These are phyloP conservation scores for Drosophila ironensis DNA, from an alignment of 1,140 invertebrate genomes.

Conservation along the genomic window DNA sequence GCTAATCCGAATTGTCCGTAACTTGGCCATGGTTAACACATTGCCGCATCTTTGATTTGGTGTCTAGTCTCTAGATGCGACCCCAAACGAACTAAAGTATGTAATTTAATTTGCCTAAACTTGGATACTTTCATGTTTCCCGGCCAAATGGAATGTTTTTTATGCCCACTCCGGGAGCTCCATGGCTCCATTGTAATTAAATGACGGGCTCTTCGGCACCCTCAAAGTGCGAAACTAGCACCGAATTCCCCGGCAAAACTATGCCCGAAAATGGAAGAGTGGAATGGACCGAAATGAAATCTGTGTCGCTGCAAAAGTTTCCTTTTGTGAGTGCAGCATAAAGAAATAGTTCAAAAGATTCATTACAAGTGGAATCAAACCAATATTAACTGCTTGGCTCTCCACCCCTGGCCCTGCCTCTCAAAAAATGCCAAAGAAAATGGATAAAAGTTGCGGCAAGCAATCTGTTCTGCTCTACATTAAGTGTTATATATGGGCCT, in stretches of 20 bases:
- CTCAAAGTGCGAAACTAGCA: slow-evolving; percentile 33
- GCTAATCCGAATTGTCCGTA: slow-evolving; percentile 71
- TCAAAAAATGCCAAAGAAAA: neutral
- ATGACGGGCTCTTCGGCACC: slow-evolving; percentile 49
- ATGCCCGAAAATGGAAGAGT: slow-evolving; percentile 24
- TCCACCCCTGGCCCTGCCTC: neutral
- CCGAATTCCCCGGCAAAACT: slow-evolving; percentile 24
- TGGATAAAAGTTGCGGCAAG: slow-evolving; percentile 9
- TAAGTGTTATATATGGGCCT: slow-evolving; percentile 26
- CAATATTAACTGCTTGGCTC: slow-evolving; percentile 34
- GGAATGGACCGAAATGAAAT: slow-evolving; percentile 26
- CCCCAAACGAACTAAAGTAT: slow-evolving; percentile 52
- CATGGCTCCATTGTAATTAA: slow-evolving; percentile 43
- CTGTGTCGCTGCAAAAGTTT: slow-evolving; percentile 41
- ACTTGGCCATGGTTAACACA: slow-evolving; percentile 56
- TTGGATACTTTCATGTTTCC: slow-evolving; percentile 52
- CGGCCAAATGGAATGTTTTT: slow-evolving; percentile 51
- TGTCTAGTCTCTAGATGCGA: slow-evolving; percentile 24
- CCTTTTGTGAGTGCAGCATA: slow-evolving; percentile 31
- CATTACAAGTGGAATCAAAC: slow-evolving; percentile 46
- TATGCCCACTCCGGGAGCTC: slow-evolving; percentile 23
- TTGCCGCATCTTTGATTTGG: slow-evolving; percentile 74
- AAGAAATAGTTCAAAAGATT: slow-evolving; percentile 43
- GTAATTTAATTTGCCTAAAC: slow-evolving; percentile 79
- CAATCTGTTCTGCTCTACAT: slow-evolving; percentile 25